phyloP scores from a whole-genome alignment of 2,888 invertebrate genomes.

The Plagodis pulveraria region DNA sequence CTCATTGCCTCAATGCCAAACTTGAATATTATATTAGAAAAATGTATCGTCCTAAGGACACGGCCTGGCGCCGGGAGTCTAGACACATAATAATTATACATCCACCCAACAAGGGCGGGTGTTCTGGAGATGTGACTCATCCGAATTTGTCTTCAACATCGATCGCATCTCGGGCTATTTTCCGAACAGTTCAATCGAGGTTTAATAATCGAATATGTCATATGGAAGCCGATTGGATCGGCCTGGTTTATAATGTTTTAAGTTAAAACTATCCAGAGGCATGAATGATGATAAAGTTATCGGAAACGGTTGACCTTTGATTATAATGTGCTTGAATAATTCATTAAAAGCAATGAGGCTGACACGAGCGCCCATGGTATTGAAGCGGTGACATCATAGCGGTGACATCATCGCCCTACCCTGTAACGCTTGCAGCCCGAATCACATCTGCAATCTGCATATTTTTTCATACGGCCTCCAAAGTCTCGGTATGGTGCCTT shows the following conservation, averaged over 20 bases:
- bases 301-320: constrained; percentile 28
- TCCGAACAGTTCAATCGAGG: constrained; percentile 55
- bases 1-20: constrained; percentile 23
- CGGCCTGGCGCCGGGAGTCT: constrained; percentile 76
- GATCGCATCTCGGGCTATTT: constrained; percentile 69
- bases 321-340: constrained; percentile 33
- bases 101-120: constrained; percentile 72
- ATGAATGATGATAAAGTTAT: constrained; percentile 16
- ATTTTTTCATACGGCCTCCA: constrained; percentile 33
- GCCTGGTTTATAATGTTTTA: constrained; percentile 11
- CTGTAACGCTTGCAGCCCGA: constrained; percentile 38
- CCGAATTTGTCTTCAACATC: constrained; percentile 69
- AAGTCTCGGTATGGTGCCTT: constrained; percentile 18
- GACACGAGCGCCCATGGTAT: constrained; percentile 36
- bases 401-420: constrained; percentile 57
- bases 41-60: constrained; percentile 63
- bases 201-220: constrained; percentile 58
- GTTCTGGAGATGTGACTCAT: constrained; percentile 75
- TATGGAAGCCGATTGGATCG: constrained; percentile 41
- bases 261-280: constrained; percentile 8
- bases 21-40: constrained; percentile 28
- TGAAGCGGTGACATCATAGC: constrained; percentile 47
- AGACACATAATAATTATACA: constrained; percentile 79
- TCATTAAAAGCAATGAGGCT: constrained; percentile 37
- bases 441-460: constrained; percentile 44